Base-by-base conservation (phyloP, 2,113 vertebrate species). In the Gymnocephalus cernua region DNA sequence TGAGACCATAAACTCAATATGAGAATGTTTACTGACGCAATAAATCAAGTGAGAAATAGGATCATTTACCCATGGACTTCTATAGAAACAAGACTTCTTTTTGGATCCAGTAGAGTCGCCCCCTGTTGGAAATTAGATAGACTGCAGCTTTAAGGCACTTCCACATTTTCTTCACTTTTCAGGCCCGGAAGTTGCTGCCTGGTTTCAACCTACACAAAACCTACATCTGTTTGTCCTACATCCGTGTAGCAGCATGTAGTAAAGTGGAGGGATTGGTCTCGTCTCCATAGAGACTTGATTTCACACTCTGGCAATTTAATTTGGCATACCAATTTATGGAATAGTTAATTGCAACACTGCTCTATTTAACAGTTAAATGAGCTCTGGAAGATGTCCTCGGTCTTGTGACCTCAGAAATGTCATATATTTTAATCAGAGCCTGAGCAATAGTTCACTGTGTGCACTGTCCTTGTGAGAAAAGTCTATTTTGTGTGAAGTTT, bases 301-400 rank as follows among this genome's bases (percentile, higher is more conserved):
- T 91, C 81, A 86, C 88, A 86, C 89, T 71, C 84, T 67, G 88
- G 82, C 91, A 90, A 88, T 93, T 89, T 91, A 80, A 93, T 93
- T 90, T 91, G 88, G 87, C 86, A 85, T 86, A 84, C 82, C 89
- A 92, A 91, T 93, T 94, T 91, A 88, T 90, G 90, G 86, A 89
- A 88, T 78, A 74, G 81, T 94, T 93, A 92, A 92, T 92, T 93
- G 91, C 90, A 83, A 91, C 82, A 75, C 85, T 90, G 91, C 89
- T 93, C 92, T 92, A 91, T 92, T 93, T 93, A 93, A 90, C 86
- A 90, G 84, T 92, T 88, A 93, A 92, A 93, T 92, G 90, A 92
- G 92, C 80, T 92, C 79, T 77, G 86, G 84, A 86, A 89, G 87
- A 85, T 71, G 79, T 89, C 76, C 87, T 87, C 81, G 18, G 84